Evolutionary conservation across 2,888 invertebrate species (phyloP).

Genomic region (Tetragonula carbonaria): DNA sequence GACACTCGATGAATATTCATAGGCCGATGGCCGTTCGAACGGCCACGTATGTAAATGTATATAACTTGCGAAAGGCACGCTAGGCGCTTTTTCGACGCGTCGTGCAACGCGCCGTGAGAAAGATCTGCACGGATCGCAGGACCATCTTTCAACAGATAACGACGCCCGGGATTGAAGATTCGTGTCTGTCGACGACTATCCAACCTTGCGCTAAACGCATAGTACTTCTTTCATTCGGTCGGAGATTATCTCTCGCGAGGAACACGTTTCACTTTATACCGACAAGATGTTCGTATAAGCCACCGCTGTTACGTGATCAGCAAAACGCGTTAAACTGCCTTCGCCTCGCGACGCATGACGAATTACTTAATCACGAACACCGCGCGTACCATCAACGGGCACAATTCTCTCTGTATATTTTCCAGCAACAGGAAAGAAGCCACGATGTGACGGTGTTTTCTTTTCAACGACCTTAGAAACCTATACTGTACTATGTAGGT

Average conservation of each 20-base stretch:
- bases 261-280: slow-evolving; percentile 15
- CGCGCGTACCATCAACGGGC: background rate
- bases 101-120: background rate
- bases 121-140: background rate
- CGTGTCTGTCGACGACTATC: slow-evolving; percentile 5
- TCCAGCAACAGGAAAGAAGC: too few relatives aligned
- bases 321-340: too few relatives aligned
- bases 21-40: slow-evolving; percentile 63
- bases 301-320: background rate
- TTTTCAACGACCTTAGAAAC: background rate
- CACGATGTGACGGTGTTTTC: too few relatives aligned
- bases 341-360: background rate
- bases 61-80: slow-evolving; percentile 28
- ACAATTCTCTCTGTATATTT: background rate
- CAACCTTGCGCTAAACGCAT: slow-evolving; percentile 9
- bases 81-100: background rate
- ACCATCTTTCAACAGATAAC: slow-evolving; percentile 13
- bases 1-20: slow-evolving; percentile 74
- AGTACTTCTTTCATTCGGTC: slow-evolving; percentile 31
- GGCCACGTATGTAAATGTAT: slow-evolving; percentile 60
- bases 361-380: slow-evolving; percentile 19
- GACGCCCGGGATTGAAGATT: slow-evolving; percentile 9
- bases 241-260: slow-evolving; percentile 30
- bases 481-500: background rate
- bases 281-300: background rate